Base-by-base conservation (phyloP, 2,797 vertebrate genomes). In the Sebastes steindachneri region DNA sequence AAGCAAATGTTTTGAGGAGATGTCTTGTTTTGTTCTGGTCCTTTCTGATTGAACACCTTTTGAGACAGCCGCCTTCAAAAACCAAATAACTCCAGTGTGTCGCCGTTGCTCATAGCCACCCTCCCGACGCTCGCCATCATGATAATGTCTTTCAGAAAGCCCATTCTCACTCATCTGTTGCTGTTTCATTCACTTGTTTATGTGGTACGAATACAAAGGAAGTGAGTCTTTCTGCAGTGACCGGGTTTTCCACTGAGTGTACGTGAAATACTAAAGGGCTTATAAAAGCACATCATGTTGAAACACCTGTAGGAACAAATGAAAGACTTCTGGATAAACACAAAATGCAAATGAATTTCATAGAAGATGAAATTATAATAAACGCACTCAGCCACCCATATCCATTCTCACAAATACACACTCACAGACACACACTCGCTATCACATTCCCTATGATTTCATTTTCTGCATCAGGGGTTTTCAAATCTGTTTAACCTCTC, bases 401-500 rank as follows among this genome's bases (percentile, higher is more conserved):
- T 33, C 17, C 12, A 59, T 51, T 55, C 53, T 31, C 17, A 17
- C n/a, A 58, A 51, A 54, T 1, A 48, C 41, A 74, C 70, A 72
- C 26, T 11, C 11, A 35, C 48, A 55, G 25, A 65, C 28, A 29
- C 51, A 70, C 57, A 53, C 15, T 31, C 12, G 17, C 37, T 28
- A 19, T 35, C 68, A 70, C 59, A 67, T 54, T 63, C 25, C 7
- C 33, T 8, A 14, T 71, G 26, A 85, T 85, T 80, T 74, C 9
- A 75, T 86, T 85, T 85, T 83, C 79, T 81, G 69, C 80, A 75
- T 73, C 69, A 76, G 23, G 9, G 35, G 12, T 69, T 83, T 77
- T 74, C 57, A 63, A 45, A 84, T 80, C 54, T 29, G 5, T 68
- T 25, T n/a, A 54, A 80, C 29, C 66, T 57, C 63, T 73, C 60